Evolutionary conservation across 2,888 invertebrate genomes (phyloP).

Genomic region (Idaea aversata): DNA sequence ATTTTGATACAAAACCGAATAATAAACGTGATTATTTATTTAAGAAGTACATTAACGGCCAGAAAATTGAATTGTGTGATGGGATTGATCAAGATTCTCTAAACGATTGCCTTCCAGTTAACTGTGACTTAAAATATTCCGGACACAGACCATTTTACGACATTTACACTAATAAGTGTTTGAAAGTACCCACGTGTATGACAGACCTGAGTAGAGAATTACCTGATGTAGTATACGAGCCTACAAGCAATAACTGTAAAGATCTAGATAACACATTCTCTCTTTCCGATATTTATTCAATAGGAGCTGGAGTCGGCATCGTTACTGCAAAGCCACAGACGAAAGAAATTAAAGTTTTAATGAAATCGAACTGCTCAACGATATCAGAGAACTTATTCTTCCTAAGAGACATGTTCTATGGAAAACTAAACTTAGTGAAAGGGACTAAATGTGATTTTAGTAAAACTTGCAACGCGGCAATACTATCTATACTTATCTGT

Average conservation of each 20-base stretch:
- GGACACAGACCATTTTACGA: slow-evolving; percentile 52
- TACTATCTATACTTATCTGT: slow-evolving; percentile 42
- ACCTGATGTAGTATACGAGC: slow-evolving; percentile 53
- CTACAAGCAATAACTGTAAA: slow-evolving; percentile 53
- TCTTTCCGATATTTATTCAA: slow-evolving; percentile 52
- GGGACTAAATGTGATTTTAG: slow-evolving; percentile 40
- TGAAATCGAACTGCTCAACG: slow-evolving; percentile 57
- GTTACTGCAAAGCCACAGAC: slow-evolving; percentile 30
- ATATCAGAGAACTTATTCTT: slow-evolving; percentile 61
- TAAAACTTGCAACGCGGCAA: slow-evolving; percentile 41
- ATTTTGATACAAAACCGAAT: slow-evolving; percentile 51
- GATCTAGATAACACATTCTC: slow-evolving; percentile 50
- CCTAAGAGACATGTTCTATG: slow-evolving; percentile 50
- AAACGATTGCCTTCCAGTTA: slow-evolving; percentile 48
- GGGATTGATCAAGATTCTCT: slow-evolving; percentile 53
- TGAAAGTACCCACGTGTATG: slow-evolving; percentile 43
- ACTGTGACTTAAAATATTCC: slow-evolving; percentile 59
- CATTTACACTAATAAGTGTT: slow-evolving; percentile 37
- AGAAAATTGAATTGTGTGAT: slow-evolving; percentile 39
- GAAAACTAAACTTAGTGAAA: slow-evolving; percentile 44
- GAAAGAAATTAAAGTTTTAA: slow-evolving; percentile 30
- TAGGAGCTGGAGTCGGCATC: slow-evolving; percentile 51
- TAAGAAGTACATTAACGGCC: slow-evolving; percentile 21
- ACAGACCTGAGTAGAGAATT: slow-evolving; percentile 39
- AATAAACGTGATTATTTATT: slow-evolving; percentile 29